Percentiles rank a stretch among this genome's conserved stretches.
phyloP scores from a whole-genome alignment of 92 coral and sea anemone species.

The Parazoanthus darwini region DNA sequence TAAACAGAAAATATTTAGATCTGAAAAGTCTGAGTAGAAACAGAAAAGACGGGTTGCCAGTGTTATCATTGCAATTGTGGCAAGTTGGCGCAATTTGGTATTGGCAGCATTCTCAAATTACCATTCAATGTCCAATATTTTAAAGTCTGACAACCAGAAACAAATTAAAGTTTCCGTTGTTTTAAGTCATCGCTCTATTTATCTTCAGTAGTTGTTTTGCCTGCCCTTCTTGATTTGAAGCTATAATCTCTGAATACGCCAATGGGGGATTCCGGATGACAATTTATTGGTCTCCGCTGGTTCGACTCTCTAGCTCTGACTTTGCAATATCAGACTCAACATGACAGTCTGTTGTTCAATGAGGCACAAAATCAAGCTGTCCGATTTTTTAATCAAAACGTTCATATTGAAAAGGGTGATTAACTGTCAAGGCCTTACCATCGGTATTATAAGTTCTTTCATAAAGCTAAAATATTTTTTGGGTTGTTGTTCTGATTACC shows the following conservation, averaged over 20 bases:
- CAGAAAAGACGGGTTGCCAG: neutral
- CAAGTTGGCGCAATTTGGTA: neutral
- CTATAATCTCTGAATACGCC: neutral
- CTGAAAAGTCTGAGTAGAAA: neutral
- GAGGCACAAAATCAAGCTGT: neutral
- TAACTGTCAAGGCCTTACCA: neutral
- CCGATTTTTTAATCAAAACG: neutral
- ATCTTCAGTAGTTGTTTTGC: neutral
- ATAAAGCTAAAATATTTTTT: neutral
- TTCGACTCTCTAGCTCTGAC: no score
- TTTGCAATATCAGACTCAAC: no score
- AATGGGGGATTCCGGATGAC: neutral
- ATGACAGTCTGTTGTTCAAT: neutral
- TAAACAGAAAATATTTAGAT: neutral
- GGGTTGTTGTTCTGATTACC: no score
- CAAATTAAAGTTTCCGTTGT: neutral
- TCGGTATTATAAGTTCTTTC: neutral
- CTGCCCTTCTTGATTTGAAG: neutral
- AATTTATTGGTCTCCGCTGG: no score
- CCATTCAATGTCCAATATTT: neutral
- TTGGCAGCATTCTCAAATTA: constrained; percentile 4
- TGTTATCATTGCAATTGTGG: neutral
- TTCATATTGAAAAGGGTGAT: neutral
- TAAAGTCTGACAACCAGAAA: neutral
- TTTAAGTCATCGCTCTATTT: neutral